Conservation (phyloP, 1,140 invertebrate species). For the Akabosia matsudoensis region DNA sequence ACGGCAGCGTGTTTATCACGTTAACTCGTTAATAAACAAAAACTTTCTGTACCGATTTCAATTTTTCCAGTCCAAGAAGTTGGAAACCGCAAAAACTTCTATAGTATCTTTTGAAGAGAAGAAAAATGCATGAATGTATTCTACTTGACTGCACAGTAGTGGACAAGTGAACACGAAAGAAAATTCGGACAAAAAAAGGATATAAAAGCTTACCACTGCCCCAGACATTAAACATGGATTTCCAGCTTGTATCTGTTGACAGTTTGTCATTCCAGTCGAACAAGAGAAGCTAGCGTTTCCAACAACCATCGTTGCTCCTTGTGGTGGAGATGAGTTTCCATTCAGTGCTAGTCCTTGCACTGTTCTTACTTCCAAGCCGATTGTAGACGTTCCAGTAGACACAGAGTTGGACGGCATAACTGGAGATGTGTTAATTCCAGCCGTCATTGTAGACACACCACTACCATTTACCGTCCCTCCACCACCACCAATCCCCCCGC, state of each 20-base stretch:
- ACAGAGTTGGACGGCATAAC: neutral
- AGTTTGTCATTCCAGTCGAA: conserved; percentile 3
- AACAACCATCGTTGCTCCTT: neutral
- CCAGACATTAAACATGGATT: neutral
- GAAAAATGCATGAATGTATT: too few species aligned
- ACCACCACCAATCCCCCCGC: neutral
- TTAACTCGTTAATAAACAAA: too few species aligned
- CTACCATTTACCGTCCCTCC: neutral
- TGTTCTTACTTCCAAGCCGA: conserved; percentile 4
- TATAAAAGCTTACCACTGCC: neutral
- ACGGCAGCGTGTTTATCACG: too few species aligned
- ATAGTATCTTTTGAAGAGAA: too few species aligned
- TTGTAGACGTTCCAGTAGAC: neutral
- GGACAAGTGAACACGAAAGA: neutral
- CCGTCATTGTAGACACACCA: neutral
- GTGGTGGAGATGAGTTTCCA: neutral
- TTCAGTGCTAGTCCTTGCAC: neutral
- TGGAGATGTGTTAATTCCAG: neutral
- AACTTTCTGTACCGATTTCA: too few species aligned
- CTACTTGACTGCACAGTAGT: too few species aligned
- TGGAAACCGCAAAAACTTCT: too few species aligned
- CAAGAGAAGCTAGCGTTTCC: neutral
- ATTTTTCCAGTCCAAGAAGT: too few species aligned
- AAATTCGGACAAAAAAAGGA: neutral
- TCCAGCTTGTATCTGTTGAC: conserved; percentile 11